phyloP scores from a whole-genome alignment of 1,140 invertebrate species.

The Bilobella aurantiaca region DNA sequence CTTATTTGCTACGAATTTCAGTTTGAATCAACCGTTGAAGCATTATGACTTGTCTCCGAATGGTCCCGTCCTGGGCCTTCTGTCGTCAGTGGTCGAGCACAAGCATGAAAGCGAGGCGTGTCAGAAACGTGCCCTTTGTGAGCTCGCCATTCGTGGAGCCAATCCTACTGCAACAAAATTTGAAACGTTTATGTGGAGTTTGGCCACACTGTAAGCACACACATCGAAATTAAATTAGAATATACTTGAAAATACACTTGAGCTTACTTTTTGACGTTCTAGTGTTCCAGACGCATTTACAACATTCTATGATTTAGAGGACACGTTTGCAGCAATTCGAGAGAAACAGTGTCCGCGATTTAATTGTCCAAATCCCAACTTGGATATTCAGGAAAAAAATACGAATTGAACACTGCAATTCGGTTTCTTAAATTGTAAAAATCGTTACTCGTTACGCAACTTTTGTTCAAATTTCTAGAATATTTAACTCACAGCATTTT shows the following conservation, averaged over 20 bases:
- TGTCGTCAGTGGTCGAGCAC: constrained; percentile 20
- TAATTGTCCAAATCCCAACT: constrained; percentile 24
- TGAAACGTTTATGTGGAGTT: constrained; percentile 31
- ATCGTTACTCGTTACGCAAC: background rate
- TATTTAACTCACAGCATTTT: too few relatives aligned
- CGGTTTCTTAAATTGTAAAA: background rate
- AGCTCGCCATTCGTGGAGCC: constrained; percentile 26
- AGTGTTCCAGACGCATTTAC: constrained; percentile 29
- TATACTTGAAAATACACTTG: background rate
- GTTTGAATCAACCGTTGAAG: constrained; percentile 1
- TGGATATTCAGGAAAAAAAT: constrained; percentile 25
- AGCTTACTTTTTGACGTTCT: constrained; percentile 9
- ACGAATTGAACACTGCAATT: background rate
- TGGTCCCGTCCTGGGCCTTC: constrained; percentile 27
- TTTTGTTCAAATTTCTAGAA: too few relatives aligned
- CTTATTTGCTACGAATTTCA: background rate
- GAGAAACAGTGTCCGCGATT: constrained; percentile 20
- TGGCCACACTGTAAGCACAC: constrained; percentile 31
- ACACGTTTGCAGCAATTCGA: constrained; percentile 25
- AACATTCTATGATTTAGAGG: constrained; percentile 29
- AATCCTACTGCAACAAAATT: constrained; percentile 27
- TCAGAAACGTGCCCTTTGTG: constrained; percentile 32
- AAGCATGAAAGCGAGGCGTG: constrained; percentile 25
- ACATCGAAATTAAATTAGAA: background rate
- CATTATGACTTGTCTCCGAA: constrained; percentile 25